These are phyloP conservation scores for Fabriciana adippe DNA, from an alignment of 2,888 invertebrate species.

Conservation along the genomic window DNA sequence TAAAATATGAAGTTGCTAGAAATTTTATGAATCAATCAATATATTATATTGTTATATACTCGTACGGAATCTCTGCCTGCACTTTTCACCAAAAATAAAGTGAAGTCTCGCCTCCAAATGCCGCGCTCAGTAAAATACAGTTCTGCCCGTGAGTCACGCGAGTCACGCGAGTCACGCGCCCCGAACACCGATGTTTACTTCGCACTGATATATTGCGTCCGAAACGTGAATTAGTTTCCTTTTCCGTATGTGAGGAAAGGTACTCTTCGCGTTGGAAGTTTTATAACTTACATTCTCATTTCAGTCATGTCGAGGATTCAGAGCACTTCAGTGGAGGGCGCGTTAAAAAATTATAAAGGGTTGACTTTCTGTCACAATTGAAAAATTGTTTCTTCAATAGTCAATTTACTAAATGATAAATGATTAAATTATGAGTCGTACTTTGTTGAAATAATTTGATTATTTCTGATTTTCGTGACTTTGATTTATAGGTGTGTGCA, in stretches of 20 bases:
- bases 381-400: no score
- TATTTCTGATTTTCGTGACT: no score
- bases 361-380: no score
- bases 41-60: no score
- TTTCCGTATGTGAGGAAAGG: conserved; percentile 9
- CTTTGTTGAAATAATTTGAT: no score
- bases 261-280: background rate
- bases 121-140: background rate
- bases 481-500: no score
- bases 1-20: no score
- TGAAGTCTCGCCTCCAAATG: background rate
- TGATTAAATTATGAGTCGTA: no score
- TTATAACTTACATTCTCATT: conserved; percentile 3
- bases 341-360: background rate
- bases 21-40: no score
- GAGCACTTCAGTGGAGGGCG: background rate
- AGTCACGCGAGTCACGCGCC: background rate
- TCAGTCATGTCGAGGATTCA: background rate
- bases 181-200: conserved; percentile 8
- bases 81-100: conserved; percentile 2
- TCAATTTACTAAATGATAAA: no score
- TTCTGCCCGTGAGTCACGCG: background rate
- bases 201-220: conserved; percentile 12
- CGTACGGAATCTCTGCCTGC: background rate
- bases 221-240: conserved; percentile 16